phyloP scores from a whole-genome alignment of 64 coral and sea anemone genomes.

The Platygyra sinensis region DNA sequence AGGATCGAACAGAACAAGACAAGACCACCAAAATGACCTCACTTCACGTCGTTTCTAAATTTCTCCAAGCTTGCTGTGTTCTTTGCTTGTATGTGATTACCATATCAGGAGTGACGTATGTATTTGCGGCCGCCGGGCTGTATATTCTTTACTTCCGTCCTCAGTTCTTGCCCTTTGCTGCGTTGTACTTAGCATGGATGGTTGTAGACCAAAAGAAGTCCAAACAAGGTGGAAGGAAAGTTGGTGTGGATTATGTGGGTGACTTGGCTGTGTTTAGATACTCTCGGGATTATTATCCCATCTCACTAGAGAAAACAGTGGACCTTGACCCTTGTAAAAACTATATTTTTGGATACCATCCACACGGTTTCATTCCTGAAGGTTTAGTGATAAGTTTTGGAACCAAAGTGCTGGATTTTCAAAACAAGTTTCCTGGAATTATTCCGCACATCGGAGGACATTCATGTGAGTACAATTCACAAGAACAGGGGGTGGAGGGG shows the following conservation, averaged over 20 bases:
- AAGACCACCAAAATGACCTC: no score
- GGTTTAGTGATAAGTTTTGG: conserved; percentile 56
- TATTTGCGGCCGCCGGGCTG: neutral
- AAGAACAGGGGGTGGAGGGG: no score
- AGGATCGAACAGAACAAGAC: no score
- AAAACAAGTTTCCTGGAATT: conserved; percentile 61
- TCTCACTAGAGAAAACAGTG: conserved; percentile 45
- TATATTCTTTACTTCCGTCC: neutral
- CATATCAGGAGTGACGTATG: neutral
- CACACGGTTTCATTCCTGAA: conserved; percentile 58
- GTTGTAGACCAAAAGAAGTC: conserved; percentile 8
- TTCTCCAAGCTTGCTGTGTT: neutral
- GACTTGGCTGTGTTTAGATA: conserved; percentile 26
- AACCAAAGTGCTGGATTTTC: conserved; percentile 49
- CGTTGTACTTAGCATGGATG: conserved; percentile 26
- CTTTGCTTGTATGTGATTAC: neutral
- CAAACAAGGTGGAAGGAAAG: neutral
- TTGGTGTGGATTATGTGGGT: conserved; percentile 3
- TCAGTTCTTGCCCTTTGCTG: neutral
- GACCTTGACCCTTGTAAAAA: conserved; percentile 46
- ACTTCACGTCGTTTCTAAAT: neutral
- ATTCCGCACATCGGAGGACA: conserved; percentile 51
- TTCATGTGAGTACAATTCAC: conserved; percentile 35
- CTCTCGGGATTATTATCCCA: conserved; percentile 59
- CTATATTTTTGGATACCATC: conserved; percentile 77